phyloP scores from a whole-genome alignment of 2,797 vertebrate species.

The Coendou prehensilis region DNA sequence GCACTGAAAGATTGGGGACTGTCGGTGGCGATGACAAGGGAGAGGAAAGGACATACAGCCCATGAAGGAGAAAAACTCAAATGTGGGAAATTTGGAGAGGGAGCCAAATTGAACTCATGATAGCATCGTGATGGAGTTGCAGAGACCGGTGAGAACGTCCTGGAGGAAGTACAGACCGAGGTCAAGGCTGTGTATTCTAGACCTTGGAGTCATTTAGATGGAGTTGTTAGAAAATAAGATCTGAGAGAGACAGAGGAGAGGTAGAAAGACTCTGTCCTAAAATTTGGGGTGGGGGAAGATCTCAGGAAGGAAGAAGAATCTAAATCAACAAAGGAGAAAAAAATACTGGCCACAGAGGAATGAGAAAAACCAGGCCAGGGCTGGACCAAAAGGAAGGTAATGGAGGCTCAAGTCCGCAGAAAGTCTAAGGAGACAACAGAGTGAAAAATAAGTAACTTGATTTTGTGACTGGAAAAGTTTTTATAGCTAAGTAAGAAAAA shows the following conservation, averaged over 20 bases:
- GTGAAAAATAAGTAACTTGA: not conserved
- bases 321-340: not conserved
- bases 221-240: not conserved
- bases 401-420: not conserved
- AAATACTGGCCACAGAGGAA: not conserved
- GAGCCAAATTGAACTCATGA: not conserved
- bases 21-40: not conserved
- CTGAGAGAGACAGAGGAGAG: not conserved
- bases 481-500: constrained; percentile 5
- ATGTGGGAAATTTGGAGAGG: not conserved
- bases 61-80: not conserved
- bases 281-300: not conserved
- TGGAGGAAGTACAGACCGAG: not conserved
- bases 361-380: not conserved
- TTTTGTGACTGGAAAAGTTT: not conserved
- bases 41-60: not conserved
- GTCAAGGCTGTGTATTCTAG: not conserved
- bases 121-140: not conserved
- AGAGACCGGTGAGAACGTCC: not conserved
- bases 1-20: not conserved
- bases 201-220: not conserved
- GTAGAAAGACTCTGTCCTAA: not conserved
- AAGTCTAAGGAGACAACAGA: not conserved
- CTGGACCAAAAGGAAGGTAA: not conserved
- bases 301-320: not conserved